Base-by-base conservation (phyloP, 2,113 vertebrate genomes). In the Beaufortia kweichowensis region DNA sequence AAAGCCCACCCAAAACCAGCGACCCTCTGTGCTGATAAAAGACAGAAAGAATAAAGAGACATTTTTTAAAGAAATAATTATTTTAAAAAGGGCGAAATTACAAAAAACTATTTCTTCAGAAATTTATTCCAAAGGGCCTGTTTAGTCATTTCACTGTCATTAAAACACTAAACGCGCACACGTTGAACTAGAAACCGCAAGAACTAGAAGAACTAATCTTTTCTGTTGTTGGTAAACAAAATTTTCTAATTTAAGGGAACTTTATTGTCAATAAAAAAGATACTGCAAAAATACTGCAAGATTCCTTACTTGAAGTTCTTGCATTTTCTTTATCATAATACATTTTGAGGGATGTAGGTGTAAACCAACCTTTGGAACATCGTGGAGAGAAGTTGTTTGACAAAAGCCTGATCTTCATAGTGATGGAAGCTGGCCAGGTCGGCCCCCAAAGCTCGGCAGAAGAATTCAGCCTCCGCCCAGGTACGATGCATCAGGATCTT, bases 1-100 rank as follows among this genome's bases (percentile, higher is more conserved):
- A 81, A 99, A 92, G 79, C 97, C 96, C 82, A 97, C 93, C 96
- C 97, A 99, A 89, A 98, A 96, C 89, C 94, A 94, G 63, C 94
- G 94, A 63, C 91, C 92, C 88, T 95, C 94, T 90, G 87, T 90
- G 89, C 92, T 93, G 80, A 68, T 59, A 15, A 77, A 26, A 71
- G 7, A 76, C 59, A 57, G 7, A 23, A 11, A 78, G 50, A 67
- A 19, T 60, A 59, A 41, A 28, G 21, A 21, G 48, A 26, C 70
- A 55, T 19, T 23, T 14, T 46, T 46, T 46, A 46, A 46, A 23
- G 31, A 57, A 35, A 9, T 0, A 17, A 9, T 19, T 1, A 4
- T 41, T 57, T 6, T 21, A n/a, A 53, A 53, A 7, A 21, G 48
- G 15, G 48, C 48, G 21, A 21, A 53, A 53, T 21, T 21, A n/a